Conservation (phyloP, 2,113 vertebrate species). For the Periophthalmodon schlosseri region DNA sequence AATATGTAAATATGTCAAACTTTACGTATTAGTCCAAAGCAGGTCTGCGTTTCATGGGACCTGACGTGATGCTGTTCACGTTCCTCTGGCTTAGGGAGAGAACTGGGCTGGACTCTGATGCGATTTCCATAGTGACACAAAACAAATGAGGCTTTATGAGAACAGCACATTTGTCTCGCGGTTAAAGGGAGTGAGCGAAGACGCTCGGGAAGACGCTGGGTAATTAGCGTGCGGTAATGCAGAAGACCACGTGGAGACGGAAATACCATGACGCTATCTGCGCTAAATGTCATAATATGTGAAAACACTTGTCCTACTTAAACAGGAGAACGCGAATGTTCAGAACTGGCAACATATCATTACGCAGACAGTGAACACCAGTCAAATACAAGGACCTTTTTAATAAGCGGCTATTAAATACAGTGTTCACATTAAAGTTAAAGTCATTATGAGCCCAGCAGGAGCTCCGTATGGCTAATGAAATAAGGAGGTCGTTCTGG, state of each 20-base stretch:
- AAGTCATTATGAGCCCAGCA: neutral
- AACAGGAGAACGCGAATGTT: neutral
- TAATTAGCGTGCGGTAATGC: neutral
- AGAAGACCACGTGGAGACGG: neutral
- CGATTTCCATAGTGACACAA: conserved; percentile 27
- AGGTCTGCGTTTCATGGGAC: conserved; percentile 4
- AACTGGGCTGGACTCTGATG: conserved; percentile 35
- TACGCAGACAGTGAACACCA: neutral
- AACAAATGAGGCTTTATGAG: conserved; percentile 19
- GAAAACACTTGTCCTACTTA: neutral
- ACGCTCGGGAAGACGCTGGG: conserved; percentile 25
- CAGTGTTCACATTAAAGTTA: neutral
- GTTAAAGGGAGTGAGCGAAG: conserved; percentile 1
- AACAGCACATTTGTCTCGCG: neutral
- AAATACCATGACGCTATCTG: neutral
- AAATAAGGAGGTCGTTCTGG: neutral
- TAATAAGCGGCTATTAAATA: neutral
- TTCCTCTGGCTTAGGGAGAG: conserved; percentile 31
- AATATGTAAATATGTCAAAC: conserved; percentile 26
- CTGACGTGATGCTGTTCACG: conserved; percentile 21
- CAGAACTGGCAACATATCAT: neutral
- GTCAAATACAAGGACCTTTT: neutral
- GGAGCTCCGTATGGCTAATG: neutral
- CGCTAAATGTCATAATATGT: neutral
- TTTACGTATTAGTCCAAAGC: conserved; percentile 20